phyloP scores from a whole-genome alignment of 2,113 vertebrate species.

The Seriola aureovittata region DNA sequence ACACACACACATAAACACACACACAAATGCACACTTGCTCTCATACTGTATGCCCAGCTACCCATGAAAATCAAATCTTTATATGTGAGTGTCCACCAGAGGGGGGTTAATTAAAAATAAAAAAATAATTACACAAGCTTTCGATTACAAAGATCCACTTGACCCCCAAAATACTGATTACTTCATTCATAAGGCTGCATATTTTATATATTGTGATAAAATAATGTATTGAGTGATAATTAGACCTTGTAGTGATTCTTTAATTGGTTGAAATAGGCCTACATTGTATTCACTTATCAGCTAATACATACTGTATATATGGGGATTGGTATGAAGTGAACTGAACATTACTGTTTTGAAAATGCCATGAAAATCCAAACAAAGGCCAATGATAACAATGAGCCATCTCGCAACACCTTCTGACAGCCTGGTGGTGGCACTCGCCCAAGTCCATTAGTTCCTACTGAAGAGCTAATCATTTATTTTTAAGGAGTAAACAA shows the following conservation, averaged over 20 bases:
- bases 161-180: neutral
- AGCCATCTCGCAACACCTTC: neutral
- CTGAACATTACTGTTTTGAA: no score
- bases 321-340: no score
- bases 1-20: neutral
- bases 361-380: neutral
- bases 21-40: neutral
- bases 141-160: neutral
- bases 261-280: no score
- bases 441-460: neutral
- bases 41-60: neutral
- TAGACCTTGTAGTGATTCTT: no score
- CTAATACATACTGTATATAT: no score
- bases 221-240: no score
- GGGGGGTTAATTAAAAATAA: no score
- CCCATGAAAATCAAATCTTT: constrained; percentile 2
- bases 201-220: neutral
- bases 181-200: neutral
- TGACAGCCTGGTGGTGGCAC: neutral
- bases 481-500: neutral
- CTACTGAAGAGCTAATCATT: neutral
- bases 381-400: neutral
- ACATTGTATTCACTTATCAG: no score
- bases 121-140: neutral
- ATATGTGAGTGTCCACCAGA: neutral